Percentiles rank a stretch among this genome's conserved stretches.
phyloP scores from a whole-genome alignment of 2,888 invertebrate species.

The Sphinx pinastri region DNA sequence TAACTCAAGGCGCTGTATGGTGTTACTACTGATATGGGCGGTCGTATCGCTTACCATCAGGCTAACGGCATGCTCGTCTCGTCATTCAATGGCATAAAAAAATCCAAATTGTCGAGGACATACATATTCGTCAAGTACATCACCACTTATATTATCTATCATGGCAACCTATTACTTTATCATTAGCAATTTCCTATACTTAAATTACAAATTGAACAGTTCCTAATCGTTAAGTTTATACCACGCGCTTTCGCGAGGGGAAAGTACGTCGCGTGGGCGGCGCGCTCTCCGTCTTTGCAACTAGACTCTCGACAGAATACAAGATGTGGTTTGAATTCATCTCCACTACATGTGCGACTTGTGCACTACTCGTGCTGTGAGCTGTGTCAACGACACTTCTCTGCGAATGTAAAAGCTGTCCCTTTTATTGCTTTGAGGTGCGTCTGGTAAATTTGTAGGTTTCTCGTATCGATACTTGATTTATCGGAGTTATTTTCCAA shows the following conservation, averaged over 20 bases:
- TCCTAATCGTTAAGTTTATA: constrained; percentile 19
- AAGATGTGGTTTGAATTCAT: constrained; percentile 25
- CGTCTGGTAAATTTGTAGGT: constrained; percentile 1
- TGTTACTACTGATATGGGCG: too few species aligned
- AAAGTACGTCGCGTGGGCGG: constrained; percentile 22
- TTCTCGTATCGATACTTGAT: constrained; percentile 17
- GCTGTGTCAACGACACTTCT: constrained; percentile 25
- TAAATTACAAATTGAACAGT: constrained; percentile 12
- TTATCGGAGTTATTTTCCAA: neutral
- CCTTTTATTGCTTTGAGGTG: constrained; percentile 24
- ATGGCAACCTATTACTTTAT: neutral
- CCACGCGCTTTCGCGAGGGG: constrained; percentile 23
- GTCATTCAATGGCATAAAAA: too few species aligned
- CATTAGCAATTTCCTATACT: constrained; percentile 1
- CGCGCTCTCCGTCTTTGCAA: constrained; percentile 8
- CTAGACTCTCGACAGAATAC: constrained; percentile 8
- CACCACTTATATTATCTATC: neutral
- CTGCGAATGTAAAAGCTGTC: constrained; percentile 22
- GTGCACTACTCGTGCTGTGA: constrained; percentile 1
- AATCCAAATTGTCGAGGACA: too few species aligned
- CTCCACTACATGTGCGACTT: constrained; percentile 18
- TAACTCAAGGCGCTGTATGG: too few species aligned
- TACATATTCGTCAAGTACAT: too few species aligned
- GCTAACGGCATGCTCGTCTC: too few species aligned
- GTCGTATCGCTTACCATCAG: too few species aligned